Evolutionary conservation across 2,113 vertebrate genomes (phyloP).

Genomic region (Labeo catla): DNA sequence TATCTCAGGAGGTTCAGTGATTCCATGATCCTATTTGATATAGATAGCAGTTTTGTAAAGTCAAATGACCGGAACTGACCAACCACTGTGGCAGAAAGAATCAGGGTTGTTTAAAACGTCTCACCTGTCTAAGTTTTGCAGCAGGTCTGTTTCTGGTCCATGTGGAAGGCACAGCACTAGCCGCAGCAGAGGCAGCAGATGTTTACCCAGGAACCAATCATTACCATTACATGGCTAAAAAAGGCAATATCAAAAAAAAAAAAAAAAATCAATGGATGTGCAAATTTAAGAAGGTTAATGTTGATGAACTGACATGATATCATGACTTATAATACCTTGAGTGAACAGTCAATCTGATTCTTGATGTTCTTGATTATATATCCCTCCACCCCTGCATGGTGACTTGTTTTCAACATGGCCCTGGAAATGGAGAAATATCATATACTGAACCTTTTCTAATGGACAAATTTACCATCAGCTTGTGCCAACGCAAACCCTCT

Average conservation of each 20-base stretch:
- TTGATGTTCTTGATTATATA: slow-evolving; percentile 95
- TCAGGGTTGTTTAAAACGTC: not conserved
- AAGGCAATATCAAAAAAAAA: not conserved
- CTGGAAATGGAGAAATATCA: slow-evolving; percentile 60
- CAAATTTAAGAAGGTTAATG: not conserved
- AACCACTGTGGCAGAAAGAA: no score
- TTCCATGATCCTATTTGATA: slow-evolving; percentile 87
- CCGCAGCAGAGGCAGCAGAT: slow-evolving; percentile 86
- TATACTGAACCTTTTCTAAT: not conserved
- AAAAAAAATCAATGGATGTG: no score
- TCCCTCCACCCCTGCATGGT: slow-evolving; percentile 92
- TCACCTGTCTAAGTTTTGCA: slow-evolving; percentile 92
- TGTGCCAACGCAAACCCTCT: not conserved
- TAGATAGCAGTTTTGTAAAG: not conserved
- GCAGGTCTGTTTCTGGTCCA: slow-evolving; percentile 92
- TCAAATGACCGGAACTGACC: not conserved
- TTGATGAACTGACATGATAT: slow-evolving; percentile 41
- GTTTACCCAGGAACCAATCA: slow-evolving; percentile 86
- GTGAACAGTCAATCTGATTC: slow-evolving; percentile 85
- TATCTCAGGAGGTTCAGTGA: slow-evolving; percentile 94
- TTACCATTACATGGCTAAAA: slow-evolving; percentile 74
- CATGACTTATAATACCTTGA: slow-evolving; percentile 77
- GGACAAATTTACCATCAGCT: not conserved
- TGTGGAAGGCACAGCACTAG: slow-evolving; percentile 86
- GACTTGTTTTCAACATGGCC: slow-evolving; percentile 87